These are phyloP conservation scores for Hydrochoerus hydrochaeris DNA, from an alignment of 2,113 vertebrate genomes.

Conservation along the genomic window DNA sequence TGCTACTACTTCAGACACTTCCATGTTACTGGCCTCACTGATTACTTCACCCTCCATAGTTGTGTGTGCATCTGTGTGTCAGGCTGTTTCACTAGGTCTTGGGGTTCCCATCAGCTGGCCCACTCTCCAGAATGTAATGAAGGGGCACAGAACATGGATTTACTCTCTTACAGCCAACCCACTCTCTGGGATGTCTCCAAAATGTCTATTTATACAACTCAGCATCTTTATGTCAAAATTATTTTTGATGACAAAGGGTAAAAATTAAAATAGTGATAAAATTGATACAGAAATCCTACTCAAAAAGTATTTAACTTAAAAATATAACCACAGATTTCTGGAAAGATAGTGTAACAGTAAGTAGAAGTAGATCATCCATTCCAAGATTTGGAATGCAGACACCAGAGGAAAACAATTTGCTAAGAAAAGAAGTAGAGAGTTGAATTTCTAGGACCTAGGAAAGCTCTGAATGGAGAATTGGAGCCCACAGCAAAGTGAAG, in stretches of 20 bases:
- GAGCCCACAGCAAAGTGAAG: not conserved
- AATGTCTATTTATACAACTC: not conserved
- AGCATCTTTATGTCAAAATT: not conserved
- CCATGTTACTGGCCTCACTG: no score
- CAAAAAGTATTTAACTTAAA: slow-evolving; percentile 27
- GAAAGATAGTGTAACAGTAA: not conserved
- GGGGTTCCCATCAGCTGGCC: no score
- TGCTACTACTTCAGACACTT: no score
- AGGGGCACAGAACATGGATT: no score
- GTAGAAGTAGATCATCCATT: not conserved
- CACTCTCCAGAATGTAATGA: no score
- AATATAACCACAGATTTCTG: not conserved
- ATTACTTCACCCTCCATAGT: no score
- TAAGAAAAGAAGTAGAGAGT: not conserved
- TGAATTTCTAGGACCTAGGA: not conserved
- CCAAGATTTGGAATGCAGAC: not conserved
- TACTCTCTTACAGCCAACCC: no score
- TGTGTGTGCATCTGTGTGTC: no score
- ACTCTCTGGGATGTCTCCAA: not conserved
- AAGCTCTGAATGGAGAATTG: not conserved
- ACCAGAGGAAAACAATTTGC: not conserved
- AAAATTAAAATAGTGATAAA: slow-evolving; percentile 38
- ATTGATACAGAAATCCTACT: slow-evolving; percentile 8
- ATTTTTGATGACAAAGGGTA: not conserved
- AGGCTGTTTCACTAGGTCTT: no score